A percentile compares a stretch with the other conserved stretches of the same genome.
These are phyloP conservation scores for Silurus lanzhouensis DNA, from an alignment of 2,797 vertebrate genomes.

Conservation along the genomic window DNA sequence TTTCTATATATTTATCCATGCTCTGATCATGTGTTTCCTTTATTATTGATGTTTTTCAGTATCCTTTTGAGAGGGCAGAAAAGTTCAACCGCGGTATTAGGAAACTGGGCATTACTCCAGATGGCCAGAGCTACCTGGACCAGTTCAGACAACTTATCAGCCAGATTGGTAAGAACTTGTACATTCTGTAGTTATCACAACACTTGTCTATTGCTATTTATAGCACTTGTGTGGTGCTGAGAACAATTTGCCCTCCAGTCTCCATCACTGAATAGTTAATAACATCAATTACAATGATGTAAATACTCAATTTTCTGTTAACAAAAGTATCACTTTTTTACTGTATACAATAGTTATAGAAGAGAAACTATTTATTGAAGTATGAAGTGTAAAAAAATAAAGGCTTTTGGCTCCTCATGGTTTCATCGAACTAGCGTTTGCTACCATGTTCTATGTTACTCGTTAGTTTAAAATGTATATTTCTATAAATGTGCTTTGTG, in stretches of 20 bases:
- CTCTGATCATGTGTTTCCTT: background rate
- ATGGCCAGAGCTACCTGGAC: conserved; percentile 97
- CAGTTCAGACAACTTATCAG: conserved; percentile 98
- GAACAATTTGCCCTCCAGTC: background rate
- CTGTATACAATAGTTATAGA: background rate
- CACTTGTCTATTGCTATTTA: conserved; percentile 6
- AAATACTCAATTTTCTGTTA: background rate
- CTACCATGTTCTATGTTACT: background rate
- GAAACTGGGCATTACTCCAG: conserved; percentile 94
- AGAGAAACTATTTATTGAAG: background rate
- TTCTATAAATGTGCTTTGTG: background rate
- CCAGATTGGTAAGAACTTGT: conserved; percentile 86
- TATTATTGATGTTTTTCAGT: conserved; percentile 70
- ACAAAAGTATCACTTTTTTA: background rate
- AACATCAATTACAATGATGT: background rate
- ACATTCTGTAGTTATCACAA: conserved; percentile 7
- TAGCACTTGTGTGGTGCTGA: background rate
- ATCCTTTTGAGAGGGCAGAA: conserved; percentile 96
- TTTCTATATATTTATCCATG: background rate
- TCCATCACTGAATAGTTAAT: background rate
- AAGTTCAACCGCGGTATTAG: conserved; percentile 98
- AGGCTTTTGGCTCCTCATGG: background rate
- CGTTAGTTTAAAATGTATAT: background rate
- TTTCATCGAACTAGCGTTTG: background rate
- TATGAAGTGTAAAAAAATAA: too few species aligned